Conservation (phyloP, 1,140 invertebrate species). For the Holcopasites calliopsidis region DNA sequence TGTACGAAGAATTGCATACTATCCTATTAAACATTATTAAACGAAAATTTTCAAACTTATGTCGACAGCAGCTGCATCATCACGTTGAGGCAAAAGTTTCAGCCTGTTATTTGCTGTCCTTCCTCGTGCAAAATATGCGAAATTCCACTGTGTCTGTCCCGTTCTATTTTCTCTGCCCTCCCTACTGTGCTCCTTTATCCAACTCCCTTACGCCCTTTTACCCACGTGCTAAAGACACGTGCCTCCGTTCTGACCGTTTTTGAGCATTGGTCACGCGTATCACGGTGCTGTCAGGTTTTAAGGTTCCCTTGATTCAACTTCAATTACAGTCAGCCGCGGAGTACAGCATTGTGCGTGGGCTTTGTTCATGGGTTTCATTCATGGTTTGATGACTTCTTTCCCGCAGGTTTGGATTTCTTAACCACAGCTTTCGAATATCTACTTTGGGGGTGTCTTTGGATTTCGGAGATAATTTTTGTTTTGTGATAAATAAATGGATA, state of each 20-base stretch:
- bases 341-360: neutral
- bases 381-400: neutral
- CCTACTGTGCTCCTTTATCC: neutral
- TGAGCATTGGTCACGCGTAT: neutral
- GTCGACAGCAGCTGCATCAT: neutral
- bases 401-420: neutral
- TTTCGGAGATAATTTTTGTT: too few relatives aligned
- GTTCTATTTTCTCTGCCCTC: neutral
- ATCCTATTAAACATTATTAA: neutral
- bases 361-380: neutral
- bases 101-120: neutral
- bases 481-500: too few relatives aligned
- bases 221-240: constrained; percentile 29
- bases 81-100: neutral
- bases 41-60: too few relatives aligned
- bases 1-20: neutral
- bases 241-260: neutral
- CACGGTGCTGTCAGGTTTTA: too few relatives aligned
- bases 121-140: neutral
- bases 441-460: too few relatives aligned
- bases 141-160: too few relatives aligned
- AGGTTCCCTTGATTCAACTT: too few relatives aligned
- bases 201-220: neutral
- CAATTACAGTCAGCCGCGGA: too few relatives aligned
- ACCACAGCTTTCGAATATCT: neutral